Conservation (phyloP, 2,888 invertebrate genomes). For the Diabrotica balteata region DNA sequence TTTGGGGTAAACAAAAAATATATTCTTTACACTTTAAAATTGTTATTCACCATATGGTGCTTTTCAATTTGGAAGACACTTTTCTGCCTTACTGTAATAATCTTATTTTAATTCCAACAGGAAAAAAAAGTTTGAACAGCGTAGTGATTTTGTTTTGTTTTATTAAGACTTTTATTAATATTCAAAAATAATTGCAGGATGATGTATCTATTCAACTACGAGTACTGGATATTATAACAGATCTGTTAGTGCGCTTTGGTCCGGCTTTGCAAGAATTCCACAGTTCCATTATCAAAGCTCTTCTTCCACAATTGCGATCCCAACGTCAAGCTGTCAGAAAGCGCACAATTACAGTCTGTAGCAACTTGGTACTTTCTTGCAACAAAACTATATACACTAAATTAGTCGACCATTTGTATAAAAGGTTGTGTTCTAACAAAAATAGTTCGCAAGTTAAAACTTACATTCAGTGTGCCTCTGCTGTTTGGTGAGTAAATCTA, state of each 20-base stretch:
- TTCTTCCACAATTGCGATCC: conserved; percentile 91
- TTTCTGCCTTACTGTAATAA: too few relatives aligned
- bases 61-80: too few relatives aligned
- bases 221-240: conserved; percentile 94
- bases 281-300: conserved; percentile 81
- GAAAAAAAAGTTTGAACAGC: too few relatives aligned
- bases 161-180: too few relatives aligned
- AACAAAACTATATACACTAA: conserved; percentile 86
- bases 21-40: too few relatives aligned
- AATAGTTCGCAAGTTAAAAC: conserved; percentile 73
- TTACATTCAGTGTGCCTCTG: conserved; percentile 94
- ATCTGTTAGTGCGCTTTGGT: conserved; percentile 93
- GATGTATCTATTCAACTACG: conserved; percentile 98
- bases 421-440: conserved; percentile 74
- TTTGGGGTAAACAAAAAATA: too few relatives aligned
- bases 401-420: conserved; percentile 86
- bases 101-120: too few relatives aligned
- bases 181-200: conserved; percentile 69
- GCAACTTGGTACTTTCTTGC: conserved; percentile 90
- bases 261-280: conserved; percentile 86
- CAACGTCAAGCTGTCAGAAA: conserved; percentile 94
- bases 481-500: conserved; percentile 78
- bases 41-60: too few relatives aligned
- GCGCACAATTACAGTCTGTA: conserved; percentile 89
- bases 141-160: too few relatives aligned